phyloP scores from a whole-genome alignment of 2,888 invertebrate species.

The Ellobium chinense region DNA sequence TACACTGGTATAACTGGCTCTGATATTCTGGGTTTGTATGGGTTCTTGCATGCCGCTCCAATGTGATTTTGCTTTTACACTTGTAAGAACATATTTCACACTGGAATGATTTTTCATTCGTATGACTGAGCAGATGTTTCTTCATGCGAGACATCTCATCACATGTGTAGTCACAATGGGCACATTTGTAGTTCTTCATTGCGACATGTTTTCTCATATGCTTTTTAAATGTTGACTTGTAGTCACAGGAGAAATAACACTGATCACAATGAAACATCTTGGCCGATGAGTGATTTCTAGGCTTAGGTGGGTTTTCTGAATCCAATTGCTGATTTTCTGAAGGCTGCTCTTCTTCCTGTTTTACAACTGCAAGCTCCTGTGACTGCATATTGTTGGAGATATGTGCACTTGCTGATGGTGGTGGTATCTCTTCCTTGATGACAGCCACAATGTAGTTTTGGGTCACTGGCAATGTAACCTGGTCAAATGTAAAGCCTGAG shows the following conservation, averaged over 20 bases:
- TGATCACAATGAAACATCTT: conserved; percentile 40
- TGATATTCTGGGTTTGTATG: conserved; percentile 10
- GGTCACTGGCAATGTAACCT: neutral
- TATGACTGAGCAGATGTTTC: conserved; percentile 35
- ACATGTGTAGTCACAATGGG: conserved; percentile 40
- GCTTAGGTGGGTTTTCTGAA: neutral
- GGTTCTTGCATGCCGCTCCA: conserved; percentile 17
- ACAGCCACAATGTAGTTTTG: conserved; percentile 31
- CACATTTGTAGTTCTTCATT: conserved; percentile 38
- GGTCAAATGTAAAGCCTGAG: conserved; percentile 20
- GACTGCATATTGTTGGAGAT: neutral
- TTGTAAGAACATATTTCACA: conserved; percentile 30
- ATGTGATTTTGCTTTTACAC: conserved; percentile 23
- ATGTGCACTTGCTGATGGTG: neutral
- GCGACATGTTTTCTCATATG: conserved; percentile 26
- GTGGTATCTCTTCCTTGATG: conserved; percentile 15
- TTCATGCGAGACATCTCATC: conserved; percentile 34
- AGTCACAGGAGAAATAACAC: conserved; percentile 35
- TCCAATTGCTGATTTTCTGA: neutral
- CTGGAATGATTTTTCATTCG: conserved; percentile 25
- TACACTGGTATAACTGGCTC: conserved; percentile 20
- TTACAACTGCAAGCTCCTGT: neutral
- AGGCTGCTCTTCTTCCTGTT: conserved; percentile 1
- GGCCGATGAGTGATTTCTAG: conserved; percentile 15
- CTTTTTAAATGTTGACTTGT: conserved; percentile 35